Base-by-base conservation (phyloP, 1,140 invertebrate genomes). In the Dreissena rostriformis region DNA sequence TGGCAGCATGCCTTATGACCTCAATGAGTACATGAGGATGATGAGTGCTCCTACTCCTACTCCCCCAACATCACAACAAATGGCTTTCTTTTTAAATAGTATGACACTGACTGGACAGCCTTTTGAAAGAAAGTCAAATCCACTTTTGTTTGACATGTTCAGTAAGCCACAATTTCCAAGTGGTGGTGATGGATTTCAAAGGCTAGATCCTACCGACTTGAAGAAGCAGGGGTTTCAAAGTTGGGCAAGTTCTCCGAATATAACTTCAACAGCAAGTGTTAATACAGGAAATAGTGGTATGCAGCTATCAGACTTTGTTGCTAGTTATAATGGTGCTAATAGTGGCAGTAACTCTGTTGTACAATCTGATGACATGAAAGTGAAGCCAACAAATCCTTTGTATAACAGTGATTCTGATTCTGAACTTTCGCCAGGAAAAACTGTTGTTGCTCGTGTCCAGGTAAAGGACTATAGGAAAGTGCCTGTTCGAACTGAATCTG, bases 21-120 rank as follows among this genome's bases (percentile, higher is more conserved):
- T 90, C 26, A 87, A 83, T 71, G 86, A 88, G 26, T 90, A 90
- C 65, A 90, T 90, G 90, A 82, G 86, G 28, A 88, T 88, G 86
- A 80, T 88, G 52, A 84, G 89, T 2, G 80, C 90, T 28, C 86
- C 88, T n/a, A 85, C 90, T 28, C 86, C 88, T n/a, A 85, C 82
- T 14, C 77, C 88, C 6, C 74, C 83, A 61, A 87, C 86, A 39
- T 84, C 82, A 19, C 74, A 84, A 51, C 82, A 84, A 61, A 77
- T 77, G 82, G 67, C 75, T 51, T 77, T 71, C 68, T 84, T 77
- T 22, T 19, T 84, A 49, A 71, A 77, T n/a, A 84, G 77, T 53
- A 77, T 78, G 74, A 72, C 75, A 24, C 52, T 72, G 39, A 63
- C 66, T 14, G 61, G 68, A 24, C 75, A 77, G 49, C 73, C 82